Conservation (phyloP, 1,140 invertebrate species). For the Zaprionus taronus region DNA sequence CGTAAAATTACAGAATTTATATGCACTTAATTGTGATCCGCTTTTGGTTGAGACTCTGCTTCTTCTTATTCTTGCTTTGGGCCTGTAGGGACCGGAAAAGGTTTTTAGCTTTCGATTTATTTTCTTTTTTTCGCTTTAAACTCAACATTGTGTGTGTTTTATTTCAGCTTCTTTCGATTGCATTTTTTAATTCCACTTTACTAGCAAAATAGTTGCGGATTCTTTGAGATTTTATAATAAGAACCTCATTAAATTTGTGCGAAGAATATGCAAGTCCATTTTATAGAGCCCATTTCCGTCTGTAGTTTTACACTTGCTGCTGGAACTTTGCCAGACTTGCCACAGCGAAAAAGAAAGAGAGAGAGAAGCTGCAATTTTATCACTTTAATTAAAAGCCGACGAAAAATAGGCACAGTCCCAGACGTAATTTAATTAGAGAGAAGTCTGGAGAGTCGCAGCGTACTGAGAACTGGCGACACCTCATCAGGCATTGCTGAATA, state of each 20-base stretch:
- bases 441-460: neutral
- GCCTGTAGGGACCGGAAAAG: neutral
- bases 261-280: neutral
- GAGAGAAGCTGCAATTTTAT: conserved; percentile 21
- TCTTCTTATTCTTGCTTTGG: neutral
- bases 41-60: conserved; percentile 24
- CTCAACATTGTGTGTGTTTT: neutral
- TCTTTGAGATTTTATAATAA: neutral
- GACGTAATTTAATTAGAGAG: conserved; percentile 34
- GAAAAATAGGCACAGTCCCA: conserved; percentile 41
- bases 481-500: conserved; percentile 34
- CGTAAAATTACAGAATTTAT: conserved; percentile 70
- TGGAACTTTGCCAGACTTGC: conserved; percentile 26
- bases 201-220: conserved; percentile 2
- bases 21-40: conserved; percentile 66
- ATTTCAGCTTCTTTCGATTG: neutral
- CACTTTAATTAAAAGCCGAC: conserved; percentile 40
- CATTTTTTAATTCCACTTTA: neutral
- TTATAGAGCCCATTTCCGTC: conserved; percentile 17
- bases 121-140: neutral
- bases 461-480: conserved; percentile 53
- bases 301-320: conserved; percentile 7
- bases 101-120: neutral
- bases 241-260: neutral
- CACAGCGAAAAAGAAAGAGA: too few species aligned